Base-by-base conservation (phyloP, 2,888 invertebrate genomes). In the Magallana nippona region DNA sequence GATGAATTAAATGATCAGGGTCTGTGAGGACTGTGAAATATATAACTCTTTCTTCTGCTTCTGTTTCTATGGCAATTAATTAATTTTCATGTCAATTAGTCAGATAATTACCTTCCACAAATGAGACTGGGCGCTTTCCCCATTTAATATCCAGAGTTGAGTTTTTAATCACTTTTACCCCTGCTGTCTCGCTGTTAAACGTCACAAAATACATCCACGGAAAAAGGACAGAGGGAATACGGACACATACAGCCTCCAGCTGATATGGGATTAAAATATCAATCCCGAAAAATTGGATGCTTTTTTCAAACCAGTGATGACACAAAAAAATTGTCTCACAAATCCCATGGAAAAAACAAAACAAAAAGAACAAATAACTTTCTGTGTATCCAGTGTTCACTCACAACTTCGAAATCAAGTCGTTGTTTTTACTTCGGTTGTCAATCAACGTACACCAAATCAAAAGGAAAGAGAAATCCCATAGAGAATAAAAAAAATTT, bases 41-140 rank as follows among this genome's bases (percentile, higher is more conserved):
- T 32, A 13, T 13, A n/a, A 17, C 60, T 13, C 71, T 27, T 22
- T 11, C 32, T 11, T 71, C 11, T 10, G 11, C 11, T 27, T 19
- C 22, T 15, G 71, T 71, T 71, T 13, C 71, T 71, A 71, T 71
- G 71, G 15, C 22, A 71, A 71, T 27, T 27, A 22, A 60, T 60
- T 60, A 60, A 60, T 60, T 60, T 5, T n/a, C n/a, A 19, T 19
- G 19, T 22, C 32, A 71, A 71, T 71, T 71, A 27, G 27, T 13
- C 27, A 44, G 44, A 15, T 71, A 71, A 71, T 71, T 71, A 71
- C 71, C 71, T 71, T 71, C 71, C 71, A 71, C 71, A 71, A 27
- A 71, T 71, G 27, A 71, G 71, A 32, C 71, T 71, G 13, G 71
- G 71, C 13, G 71, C 71, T 32, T 71, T 71, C 71, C 71, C 71